Base-by-base conservation (phyloP, 2,113 vertebrate genomes). In the Elachura formosa region DNA sequence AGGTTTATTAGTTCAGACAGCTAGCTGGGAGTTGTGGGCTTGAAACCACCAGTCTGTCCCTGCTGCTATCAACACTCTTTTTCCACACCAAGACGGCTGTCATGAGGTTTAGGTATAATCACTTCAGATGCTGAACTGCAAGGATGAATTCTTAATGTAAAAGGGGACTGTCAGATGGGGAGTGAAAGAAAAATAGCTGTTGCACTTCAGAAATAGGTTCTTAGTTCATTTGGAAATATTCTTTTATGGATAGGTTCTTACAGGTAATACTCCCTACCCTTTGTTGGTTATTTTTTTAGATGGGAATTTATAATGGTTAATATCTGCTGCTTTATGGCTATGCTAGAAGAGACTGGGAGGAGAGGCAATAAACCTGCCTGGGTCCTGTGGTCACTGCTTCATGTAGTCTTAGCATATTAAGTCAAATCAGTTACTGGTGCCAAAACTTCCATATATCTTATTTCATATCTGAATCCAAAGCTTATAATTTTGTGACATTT, bases 11-110 rank as follows among this genome's bases (percentile, higher is more conserved):
- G 29, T 71, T 74, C 63, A 77, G 77, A 78, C 51, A 91, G 64
- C 29, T 69, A 17, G 23, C 46, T 81, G 61, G 61, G 43, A 87
- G 43, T 63, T 2, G 1, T 3, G 8, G 64, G 14, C 72, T 89
- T 34, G 28, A 84, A 92, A 77, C 5, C 2, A 62, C 46, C 69
- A 2, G n/a, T 81, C 64, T 91, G 56, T 40, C 68, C 55, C 64
- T 5, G 8, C 68, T 2, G 1, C 0, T 0, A 54, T 66, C 9
- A 5, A 26, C 8, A 10, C 11, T 26, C 43, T 62, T 92, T 69
- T 89, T 84, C 64, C 43, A 62, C 55, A 29, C 58, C 3, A 5
- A 66, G 51, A 73, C 59, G 78, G n/a, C 55, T 95, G 76, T 74
- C 1, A 0, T 69, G 76, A 74, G 24, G 40, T 55, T 92, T 49